Evolutionary conservation across 2,888 invertebrate species (phyloP).

Genomic region (Lamellibrachia columna): DNA sequence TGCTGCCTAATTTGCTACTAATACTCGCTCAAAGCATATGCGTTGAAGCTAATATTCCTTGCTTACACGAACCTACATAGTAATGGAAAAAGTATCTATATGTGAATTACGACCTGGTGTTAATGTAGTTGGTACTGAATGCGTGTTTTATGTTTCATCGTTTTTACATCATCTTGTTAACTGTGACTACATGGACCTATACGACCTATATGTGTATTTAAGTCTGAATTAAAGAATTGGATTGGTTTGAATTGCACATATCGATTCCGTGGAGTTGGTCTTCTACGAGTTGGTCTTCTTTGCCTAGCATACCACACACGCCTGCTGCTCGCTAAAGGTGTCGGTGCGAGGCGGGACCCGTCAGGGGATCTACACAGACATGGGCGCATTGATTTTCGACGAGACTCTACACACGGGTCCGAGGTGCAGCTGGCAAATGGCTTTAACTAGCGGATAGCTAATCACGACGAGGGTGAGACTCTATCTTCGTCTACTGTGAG

Average conservation of each 20-base stretch:
- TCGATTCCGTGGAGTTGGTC: background rate
- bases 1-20: background rate
- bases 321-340: background rate
- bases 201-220: no score
- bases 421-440: conserved; percentile 10
- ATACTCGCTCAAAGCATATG: background rate
- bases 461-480: background rate
- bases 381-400: conserved; percentile 9
- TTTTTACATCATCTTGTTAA: no score
- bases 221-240: no score
- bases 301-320: background rate
- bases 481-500: background rate
- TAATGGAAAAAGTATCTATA: background rate
- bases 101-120: no score
- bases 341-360: background rate
- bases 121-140: no score
- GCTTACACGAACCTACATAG: background rate
- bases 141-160: no score
- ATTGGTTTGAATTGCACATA: no score
- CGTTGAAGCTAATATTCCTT: background rate
- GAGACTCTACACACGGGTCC: background rate
- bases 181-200: no score
- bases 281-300: no score
- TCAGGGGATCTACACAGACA: background rate
- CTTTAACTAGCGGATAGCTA: conserved; percentile 3